A percentile compares a stretch with the other conserved stretches of the same genome.
These are phyloP conservation scores for Schrankia costaestrigalis DNA, from an alignment of 2,888 invertebrate species.

Conservation along the genomic window DNA sequence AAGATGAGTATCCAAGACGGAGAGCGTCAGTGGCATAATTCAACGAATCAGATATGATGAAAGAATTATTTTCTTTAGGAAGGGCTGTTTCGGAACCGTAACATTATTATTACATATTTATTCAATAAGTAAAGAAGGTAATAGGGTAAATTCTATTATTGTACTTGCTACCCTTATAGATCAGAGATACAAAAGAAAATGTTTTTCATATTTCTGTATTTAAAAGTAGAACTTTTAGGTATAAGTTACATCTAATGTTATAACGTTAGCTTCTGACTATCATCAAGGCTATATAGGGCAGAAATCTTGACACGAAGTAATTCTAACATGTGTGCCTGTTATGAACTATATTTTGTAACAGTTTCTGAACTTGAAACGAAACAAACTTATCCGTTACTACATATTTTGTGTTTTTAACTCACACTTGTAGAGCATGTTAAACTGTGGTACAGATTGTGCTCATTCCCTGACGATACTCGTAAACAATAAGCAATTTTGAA, in stretches of 20 bases:
- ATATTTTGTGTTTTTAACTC: no score
- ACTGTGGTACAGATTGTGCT: slow-evolving; percentile 37
- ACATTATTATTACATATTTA: slow-evolving; percentile 41
- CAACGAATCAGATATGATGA: slow-evolving; percentile 64
- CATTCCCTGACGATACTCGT: slow-evolving; percentile 39
- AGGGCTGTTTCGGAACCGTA: slow-evolving; percentile 46
- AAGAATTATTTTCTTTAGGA: slow-evolving; percentile 55
- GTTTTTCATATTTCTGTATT: no score
- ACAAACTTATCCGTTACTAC: no score
- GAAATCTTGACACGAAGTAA: no score
- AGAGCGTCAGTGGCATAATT: slow-evolving; percentile 70
- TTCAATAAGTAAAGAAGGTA: slow-evolving; percentile 32
- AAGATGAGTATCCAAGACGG: slow-evolving; percentile 71
- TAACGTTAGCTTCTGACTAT: no score
- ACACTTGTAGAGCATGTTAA: slow-evolving; percentile 17
- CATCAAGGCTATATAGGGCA: no score
- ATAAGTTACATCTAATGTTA: no score
- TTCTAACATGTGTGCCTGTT: no score
- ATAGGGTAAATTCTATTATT: slow-evolving; percentile 30
- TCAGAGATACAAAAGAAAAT: no score
- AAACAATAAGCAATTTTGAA: slow-evolving; percentile 56
- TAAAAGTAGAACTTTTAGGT: no score
- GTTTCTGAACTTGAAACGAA: no score
- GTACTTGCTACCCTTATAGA: slow-evolving; percentile 8
- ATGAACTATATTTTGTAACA: no score